Evolutionary conservation across 92 coral and sea anemone species (phyloP).

Genomic region (Blastomussa wellsi): DNA sequence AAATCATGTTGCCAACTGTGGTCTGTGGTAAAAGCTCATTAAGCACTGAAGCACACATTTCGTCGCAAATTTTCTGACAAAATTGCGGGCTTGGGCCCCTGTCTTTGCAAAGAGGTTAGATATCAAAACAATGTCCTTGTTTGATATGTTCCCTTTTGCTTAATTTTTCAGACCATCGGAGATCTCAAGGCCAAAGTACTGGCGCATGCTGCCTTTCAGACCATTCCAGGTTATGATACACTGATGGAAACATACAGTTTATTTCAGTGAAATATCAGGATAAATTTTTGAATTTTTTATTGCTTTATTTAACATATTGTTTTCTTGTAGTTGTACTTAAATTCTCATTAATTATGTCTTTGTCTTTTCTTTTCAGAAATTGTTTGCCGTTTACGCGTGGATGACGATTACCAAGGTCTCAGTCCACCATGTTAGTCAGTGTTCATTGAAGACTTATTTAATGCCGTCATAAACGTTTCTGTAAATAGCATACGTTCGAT

Average conservation of each 20-base stretch:
- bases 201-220: constrained; percentile 13
- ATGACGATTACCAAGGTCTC: constrained; percentile 52
- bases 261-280: not conserved
- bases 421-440: constrained; percentile 63
- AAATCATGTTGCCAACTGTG: not conserved
- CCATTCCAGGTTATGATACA: constrained; percentile 23
- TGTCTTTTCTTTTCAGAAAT: not conserved
- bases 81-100: not conserved
- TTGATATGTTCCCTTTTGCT: not conserved
- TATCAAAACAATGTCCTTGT: not conserved
- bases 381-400: constrained; percentile 45
- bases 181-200: constrained; percentile 55
- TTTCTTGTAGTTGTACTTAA: not conserved
- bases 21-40: not conserved
- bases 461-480: no score
- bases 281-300: no score
- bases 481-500: no score
- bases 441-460: no score
- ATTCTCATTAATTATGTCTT: not conserved
- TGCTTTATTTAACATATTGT: not conserved
- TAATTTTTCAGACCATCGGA: constrained; percentile 46
- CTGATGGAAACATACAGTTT: not conserved
- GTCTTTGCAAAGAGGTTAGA: not conserved
- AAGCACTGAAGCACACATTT: not conserved
- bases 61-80: not conserved